phyloP scores from a whole-genome alignment of 1,140 invertebrate genomes.

The Drosophila pallidifrons region DNA sequence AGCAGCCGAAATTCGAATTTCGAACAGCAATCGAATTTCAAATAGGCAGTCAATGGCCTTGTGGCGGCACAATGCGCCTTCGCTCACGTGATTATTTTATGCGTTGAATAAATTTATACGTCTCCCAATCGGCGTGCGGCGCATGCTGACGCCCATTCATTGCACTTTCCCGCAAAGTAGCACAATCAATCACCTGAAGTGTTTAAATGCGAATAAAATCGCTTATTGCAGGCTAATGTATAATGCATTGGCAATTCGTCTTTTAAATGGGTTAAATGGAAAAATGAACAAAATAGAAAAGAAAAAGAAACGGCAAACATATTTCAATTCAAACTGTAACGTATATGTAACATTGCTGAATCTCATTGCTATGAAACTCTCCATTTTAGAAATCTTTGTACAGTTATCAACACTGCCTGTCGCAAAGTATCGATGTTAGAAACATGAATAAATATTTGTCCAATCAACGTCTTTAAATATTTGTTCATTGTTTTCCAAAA shows the following conservation, averaged over 20 bases:
- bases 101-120: conserved; percentile 34
- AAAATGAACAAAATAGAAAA: not conserved
- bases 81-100: conserved; percentile 45
- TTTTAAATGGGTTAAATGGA: conserved; percentile 1
- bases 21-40: conserved; percentile 51
- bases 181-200: conserved; percentile 16
- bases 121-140: not conserved
- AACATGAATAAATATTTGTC: no score
- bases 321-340: conserved; percentile 6
- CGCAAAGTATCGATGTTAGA: no score
- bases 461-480: no score
- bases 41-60: conserved; percentile 40
- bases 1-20: conserved; percentile 31
- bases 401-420: not conserved
- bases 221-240: not conserved
- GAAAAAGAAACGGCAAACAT: no score
- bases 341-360: not conserved
- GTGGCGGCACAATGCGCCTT: conserved; percentile 31
- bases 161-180: conserved; percentile 25
- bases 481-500: no score
- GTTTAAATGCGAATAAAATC: not conserved
- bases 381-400: not conserved
- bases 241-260: not conserved
- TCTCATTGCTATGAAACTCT: conserved; percentile 20
- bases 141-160: conserved; percentile 23